These are phyloP conservation scores for Caenorhabditis zanzibari DNA, from an alignment of 2,888 invertebrate genomes.

Conservation along the genomic window DNA sequence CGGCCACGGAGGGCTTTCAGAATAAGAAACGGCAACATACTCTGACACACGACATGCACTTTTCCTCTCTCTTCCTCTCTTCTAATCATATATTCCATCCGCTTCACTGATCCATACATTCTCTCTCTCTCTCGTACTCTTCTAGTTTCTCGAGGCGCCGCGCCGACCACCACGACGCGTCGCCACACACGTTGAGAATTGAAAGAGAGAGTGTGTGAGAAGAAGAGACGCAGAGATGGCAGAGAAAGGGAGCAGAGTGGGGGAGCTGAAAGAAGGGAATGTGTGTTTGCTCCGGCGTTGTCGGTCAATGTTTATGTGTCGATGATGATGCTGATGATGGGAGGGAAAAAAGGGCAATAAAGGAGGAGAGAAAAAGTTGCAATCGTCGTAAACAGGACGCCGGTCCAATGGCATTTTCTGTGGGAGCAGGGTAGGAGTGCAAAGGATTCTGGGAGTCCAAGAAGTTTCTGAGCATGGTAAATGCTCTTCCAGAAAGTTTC, in stretches of 20 bases:
- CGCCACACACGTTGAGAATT: conserved; percentile 61
- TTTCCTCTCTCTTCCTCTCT: background rate
- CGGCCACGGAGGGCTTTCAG: conserved; percentile 26
- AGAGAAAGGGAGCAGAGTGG: conserved; percentile 23
- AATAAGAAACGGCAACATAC: background rate
- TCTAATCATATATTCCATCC: conserved; percentile 61
- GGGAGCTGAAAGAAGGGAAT: conserved; percentile 2
- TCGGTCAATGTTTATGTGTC: conserved; percentile 42
- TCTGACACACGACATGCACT: conserved; percentile 14
- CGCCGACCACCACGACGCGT: conserved; percentile 32
- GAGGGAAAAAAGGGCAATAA: conserved; percentile 23
- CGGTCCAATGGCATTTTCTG: background rate
- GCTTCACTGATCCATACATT: conserved; percentile 23
- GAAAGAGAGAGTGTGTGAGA: conserved; percentile 34
- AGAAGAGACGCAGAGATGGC: conserved; percentile 15
- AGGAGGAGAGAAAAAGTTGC: background rate
- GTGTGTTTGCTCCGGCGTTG: conserved; percentile 6
- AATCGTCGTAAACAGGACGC: conserved; percentile 7
- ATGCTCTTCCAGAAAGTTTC: too few species aligned
- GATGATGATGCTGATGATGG: conserved; percentile 15
- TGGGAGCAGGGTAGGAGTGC: background rate
- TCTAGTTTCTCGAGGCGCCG: conserved; percentile 13
- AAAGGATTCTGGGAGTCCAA: background rate
- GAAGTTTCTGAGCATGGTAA: too few species aligned
- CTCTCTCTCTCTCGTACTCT: conserved; percentile 9